phyloP scores from a whole-genome alignment of 2,888 invertebrate genomes.

The Cantharis nigra region DNA sequence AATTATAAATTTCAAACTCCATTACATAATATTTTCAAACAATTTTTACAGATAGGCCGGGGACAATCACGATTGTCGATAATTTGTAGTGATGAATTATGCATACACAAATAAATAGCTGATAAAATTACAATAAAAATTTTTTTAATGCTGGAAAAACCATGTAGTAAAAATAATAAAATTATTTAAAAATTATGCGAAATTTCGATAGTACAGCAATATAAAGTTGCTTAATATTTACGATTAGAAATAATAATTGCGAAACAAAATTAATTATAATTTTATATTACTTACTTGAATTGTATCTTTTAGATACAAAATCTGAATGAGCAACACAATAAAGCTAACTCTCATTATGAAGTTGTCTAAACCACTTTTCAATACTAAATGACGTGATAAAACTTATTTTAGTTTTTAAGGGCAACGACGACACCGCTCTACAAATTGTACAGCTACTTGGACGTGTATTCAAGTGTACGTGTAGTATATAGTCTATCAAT shows the following conservation, averaged over 20 bases:
- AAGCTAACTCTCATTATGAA: slow-evolving; percentile 11
- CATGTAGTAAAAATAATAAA: background rate
- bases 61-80: background rate
- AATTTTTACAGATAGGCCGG: background rate
- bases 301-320: background rate
- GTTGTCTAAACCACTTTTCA: slow-evolving; percentile 10
- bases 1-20: background rate
- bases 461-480: background rate
- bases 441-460: slow-evolving; percentile 3
- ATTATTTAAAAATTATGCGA: background rate
- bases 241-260: background rate
- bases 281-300: background rate
- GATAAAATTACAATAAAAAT: background rate
- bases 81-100: background rate
- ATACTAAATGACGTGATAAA: slow-evolving; percentile 11
- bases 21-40: background rate
- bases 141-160: too few relatives aligned
- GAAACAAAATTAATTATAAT: background rate
- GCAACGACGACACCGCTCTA: background rate
- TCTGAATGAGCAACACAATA: background rate
- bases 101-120: too few relatives aligned
- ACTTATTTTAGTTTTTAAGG: background rate
- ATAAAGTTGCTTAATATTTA: background rate
- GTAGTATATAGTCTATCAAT: background rate
- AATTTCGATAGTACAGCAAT: too few relatives aligned